Base-by-base conservation (phyloP, 2,888 invertebrate species). In the Amitus sp. region DNA sequence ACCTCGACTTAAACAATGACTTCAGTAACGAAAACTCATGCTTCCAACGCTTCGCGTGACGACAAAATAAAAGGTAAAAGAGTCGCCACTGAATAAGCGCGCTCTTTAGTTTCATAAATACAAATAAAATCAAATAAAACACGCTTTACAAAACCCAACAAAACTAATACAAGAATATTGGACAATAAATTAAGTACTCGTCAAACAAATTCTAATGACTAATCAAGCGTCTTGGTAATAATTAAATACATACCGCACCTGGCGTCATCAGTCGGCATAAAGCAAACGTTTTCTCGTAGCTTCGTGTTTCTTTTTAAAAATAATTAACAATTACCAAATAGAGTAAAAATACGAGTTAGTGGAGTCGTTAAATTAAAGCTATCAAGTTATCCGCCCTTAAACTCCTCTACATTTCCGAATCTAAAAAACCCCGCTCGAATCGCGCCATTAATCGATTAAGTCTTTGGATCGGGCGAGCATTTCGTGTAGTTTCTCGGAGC, bases 131-230 rank as follows among this genome's bases (percentile, higher is more conserved):
- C 15, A 23, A 45, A 56, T 46, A 56, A 33, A 47, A 55, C 43
- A 58, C 49, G 54, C n/a, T n/a, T 42, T 42, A 47, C 47, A 33
- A 42, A 42, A 19, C 20, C 42, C 47, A 50, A 50, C n/a, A 33
- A 50, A 33, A 15, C 40, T 42, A 33, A 47, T 19, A 20, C n/a
- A 49, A 30, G 39, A 39, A 54, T 43, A 27, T 47, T 13, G 34
- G 15, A 27, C 45, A 84, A 82, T 80, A 78, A 80, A 73, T 79
- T 78, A 82, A 82, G 82, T 80, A 79, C 78, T 59, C 68, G 63
- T 75, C 61, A 55, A 49, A 49, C 66, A 55, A 52, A 61, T 66
- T 66, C 63, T 69, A 69, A 55, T 66, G 23, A 23, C 23, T 57
- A 62, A 54, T 57, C 63, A 67, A 69, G 67, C 65, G 66, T 66